phyloP scores from a whole-genome alignment of 2,888 invertebrate species.

The Meandrusa payeni region DNA sequence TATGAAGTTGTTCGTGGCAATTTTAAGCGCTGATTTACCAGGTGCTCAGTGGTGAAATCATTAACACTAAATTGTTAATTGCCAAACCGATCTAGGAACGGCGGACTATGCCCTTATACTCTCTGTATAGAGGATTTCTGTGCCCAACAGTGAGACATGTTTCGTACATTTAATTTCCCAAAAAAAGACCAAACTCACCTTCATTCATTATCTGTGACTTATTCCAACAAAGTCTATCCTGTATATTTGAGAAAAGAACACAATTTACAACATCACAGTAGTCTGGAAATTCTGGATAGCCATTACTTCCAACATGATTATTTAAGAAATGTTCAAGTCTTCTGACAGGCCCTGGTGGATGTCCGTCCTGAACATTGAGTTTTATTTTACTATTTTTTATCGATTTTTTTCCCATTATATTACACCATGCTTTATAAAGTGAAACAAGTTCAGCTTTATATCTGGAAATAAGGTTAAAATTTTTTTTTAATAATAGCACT shows the following conservation, averaged over 20 bases:
- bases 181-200: background rate
- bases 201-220: constrained; percentile 30
- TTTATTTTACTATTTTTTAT: constrained; percentile 44
- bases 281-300: constrained; percentile 64
- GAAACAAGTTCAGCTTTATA: constrained; percentile 43
- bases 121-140: no score
- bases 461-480: no score
- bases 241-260: constrained; percentile 42
- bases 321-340: constrained; percentile 52
- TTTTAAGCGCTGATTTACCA: no score
- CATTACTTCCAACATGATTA: constrained; percentile 41
- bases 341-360: constrained; percentile 50
- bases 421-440: constrained; percentile 48
- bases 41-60: no score
- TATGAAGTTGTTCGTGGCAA: no score
- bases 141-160: no score
- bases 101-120: no score
- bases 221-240: constrained; percentile 44
- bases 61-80: no score
- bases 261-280: constrained; percentile 67
- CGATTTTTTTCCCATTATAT: constrained; percentile 37
- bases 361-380: constrained; percentile 41
- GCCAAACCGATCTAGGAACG: no score
- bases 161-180: no score
- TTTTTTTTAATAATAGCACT: no score